Conservation (phyloP, 2,888 invertebrate species). For the Parapristionchus giblindavisi region DNA sequence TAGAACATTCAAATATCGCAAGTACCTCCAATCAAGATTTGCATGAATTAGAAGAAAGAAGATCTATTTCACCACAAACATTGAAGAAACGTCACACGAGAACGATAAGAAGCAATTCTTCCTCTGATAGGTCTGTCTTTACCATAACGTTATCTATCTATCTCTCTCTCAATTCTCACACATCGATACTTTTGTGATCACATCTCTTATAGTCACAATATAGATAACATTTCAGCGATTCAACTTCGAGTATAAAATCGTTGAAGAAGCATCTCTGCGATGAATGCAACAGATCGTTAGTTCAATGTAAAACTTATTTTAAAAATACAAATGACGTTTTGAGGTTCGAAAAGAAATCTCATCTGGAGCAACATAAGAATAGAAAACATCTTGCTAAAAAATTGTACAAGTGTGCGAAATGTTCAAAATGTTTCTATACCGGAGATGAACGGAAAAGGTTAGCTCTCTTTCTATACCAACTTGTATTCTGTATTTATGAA, state of each 20-base stretch:
- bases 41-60: too few species aligned
- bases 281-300: not conserved
- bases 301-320: not conserved
- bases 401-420: not conserved
- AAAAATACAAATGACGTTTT: not conserved
- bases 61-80: too few species aligned
- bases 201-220: too few species aligned
- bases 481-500: too few species aligned
- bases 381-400: not conserved
- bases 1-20: too few species aligned
- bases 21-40: too few species aligned
- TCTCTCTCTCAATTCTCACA: too few species aligned
- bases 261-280: too few species aligned
- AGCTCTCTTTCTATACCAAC: too few species aligned
- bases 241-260: too few species aligned
- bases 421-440: not conserved
- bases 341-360: slow-evolving; percentile 14
- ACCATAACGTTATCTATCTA: slow-evolving; percentile 20
- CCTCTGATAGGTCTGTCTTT: slow-evolving; percentile 8
- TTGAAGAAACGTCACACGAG: not conserved
- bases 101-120: not conserved
- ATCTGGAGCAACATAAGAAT: slow-evolving; percentile 12
- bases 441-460: slow-evolving; percentile 14
- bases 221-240: too few species aligned
- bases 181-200: too few species aligned